phyloP scores from a whole-genome alignment of 2,113 vertebrate genomes.

The Uropsilus gracilis region DNA sequence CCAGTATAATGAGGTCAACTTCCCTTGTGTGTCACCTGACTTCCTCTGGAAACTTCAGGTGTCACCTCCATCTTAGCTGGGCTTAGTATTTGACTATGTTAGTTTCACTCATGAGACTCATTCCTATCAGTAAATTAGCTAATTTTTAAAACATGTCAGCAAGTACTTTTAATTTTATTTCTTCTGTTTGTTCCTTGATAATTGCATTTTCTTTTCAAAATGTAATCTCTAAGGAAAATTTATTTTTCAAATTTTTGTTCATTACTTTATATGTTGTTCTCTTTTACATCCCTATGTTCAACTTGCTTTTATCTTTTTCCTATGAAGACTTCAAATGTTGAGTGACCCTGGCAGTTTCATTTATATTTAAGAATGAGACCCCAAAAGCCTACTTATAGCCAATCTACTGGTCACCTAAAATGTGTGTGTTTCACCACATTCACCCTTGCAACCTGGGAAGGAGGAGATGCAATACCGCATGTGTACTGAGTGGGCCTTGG shows the following conservation, averaged over 20 bases:
- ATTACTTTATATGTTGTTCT: background rate
- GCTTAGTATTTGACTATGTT: background rate
- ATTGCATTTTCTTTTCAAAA: background rate
- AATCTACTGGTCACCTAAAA: background rate
- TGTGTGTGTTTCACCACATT: background rate
- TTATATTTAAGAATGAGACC: background rate
- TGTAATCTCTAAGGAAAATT: background rate
- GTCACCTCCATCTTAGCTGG: background rate
- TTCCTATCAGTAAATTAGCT: background rate
- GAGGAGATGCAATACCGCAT: no score
- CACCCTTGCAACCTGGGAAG: background rate
- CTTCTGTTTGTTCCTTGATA: background rate
- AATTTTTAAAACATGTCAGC: background rate
- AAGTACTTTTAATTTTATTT: background rate
- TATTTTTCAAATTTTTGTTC: background rate
- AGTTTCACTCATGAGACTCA: background rate
- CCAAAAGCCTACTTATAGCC: background rate
- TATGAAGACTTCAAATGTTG: background rate
- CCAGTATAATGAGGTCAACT: background rate
- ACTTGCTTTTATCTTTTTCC: background rate
- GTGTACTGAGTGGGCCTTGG: background rate
- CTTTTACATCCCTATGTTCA: background rate
- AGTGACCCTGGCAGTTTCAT: background rate
- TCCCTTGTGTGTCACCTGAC: background rate
- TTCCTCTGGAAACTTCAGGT: background rate